Evolutionary conservation across 2,113 vertebrate species (phyloP), one percentile per base, ranked within the genome.

Genomic region (Paradisaea rubra): DNA sequence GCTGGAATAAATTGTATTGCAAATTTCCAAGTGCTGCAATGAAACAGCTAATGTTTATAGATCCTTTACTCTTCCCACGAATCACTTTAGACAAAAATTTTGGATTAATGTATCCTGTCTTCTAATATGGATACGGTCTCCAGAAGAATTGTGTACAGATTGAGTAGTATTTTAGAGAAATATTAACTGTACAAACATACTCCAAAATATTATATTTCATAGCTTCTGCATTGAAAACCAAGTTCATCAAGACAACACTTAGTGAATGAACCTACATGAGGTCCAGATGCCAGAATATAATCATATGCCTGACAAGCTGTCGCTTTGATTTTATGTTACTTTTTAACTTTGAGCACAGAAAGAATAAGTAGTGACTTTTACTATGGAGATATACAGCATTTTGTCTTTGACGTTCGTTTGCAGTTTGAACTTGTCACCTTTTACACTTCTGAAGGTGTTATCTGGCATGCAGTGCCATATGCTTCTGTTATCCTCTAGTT

Each of bases 371-470:
- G 14, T 82, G 68, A 16, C 57, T 93, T 94, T 84, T 78, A 56
- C 33, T 65, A 7, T 6, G 9, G 37, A 93, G 37, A 72, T 83
- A 60, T 2, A 61, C 0, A 13, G 45, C n/a, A 61, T 84, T 86
- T 63, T 86, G 44, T 74, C 64, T 79, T 88, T 76, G 57, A 86
- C 24, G 0, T 84, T 65, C 1, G 0, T 78, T 74, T 86, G 65
- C 49, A 78, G 37, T 86, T 95, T 92, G 88, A 93, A 88, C 79
- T 86, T 88, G 56, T n/a, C 8, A 8, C 66, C 72, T 91, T 87
- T 63, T 68, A 70, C 1, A 2, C 49, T 71, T 86, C 72, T 65
- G 64, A 88, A 93, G 65, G 85, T 91, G 91, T 71, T 81, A 81
- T n/a, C 44, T 88, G 82, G 76, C 71, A 49, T 22, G 60, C 44